These are phyloP conservation scores for Andrena bucephala DNA, from an alignment of 2,888 invertebrate genomes.

Conservation along the genomic window DNA sequence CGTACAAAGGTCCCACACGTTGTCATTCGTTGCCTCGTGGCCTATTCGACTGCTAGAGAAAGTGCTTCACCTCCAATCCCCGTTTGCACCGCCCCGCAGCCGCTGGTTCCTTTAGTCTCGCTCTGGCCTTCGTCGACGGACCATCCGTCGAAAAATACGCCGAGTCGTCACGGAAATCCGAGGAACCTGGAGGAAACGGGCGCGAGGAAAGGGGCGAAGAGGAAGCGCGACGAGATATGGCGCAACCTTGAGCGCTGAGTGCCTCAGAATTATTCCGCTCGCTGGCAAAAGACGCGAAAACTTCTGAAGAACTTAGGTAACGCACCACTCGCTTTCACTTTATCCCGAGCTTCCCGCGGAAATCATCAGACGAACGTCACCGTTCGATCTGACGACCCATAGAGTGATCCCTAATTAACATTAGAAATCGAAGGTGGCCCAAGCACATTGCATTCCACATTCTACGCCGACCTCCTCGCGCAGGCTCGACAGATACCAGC, in stretches of 20 bases:
- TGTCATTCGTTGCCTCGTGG: slow-evolving; percentile 13
- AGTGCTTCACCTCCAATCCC: slow-evolving; percentile 65
- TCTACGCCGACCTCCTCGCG: too few species aligned
- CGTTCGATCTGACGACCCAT: too few species aligned
- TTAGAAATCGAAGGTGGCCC: too few species aligned
- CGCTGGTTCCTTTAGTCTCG: slow-evolving; percentile 62
- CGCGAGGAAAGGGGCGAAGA: background rate
- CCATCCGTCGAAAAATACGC: slow-evolving; percentile 37
- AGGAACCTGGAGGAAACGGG: background rate
- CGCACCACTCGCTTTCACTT: background rate
- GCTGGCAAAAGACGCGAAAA: background rate
- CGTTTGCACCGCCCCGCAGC: slow-evolving; percentile 52
- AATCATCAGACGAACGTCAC: too few species aligned
- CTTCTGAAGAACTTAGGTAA: slow-evolving; percentile 14
- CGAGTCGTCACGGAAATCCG: too few species aligned
- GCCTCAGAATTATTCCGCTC: background rate
- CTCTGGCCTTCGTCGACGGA: slow-evolving; percentile 47
- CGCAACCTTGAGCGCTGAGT: background rate
- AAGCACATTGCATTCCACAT: too few species aligned
- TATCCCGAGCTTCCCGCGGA: background rate
- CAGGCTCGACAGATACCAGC: too few species aligned
- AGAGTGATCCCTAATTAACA: too few species aligned
- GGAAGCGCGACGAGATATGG: background rate
- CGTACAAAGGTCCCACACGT: slow-evolving; percentile 11
- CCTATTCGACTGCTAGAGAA: slow-evolving; percentile 61